Evolutionary conservation across 1,140 invertebrate species (phyloP).

Genomic region (Yoshiicerus persimilis): DNA sequence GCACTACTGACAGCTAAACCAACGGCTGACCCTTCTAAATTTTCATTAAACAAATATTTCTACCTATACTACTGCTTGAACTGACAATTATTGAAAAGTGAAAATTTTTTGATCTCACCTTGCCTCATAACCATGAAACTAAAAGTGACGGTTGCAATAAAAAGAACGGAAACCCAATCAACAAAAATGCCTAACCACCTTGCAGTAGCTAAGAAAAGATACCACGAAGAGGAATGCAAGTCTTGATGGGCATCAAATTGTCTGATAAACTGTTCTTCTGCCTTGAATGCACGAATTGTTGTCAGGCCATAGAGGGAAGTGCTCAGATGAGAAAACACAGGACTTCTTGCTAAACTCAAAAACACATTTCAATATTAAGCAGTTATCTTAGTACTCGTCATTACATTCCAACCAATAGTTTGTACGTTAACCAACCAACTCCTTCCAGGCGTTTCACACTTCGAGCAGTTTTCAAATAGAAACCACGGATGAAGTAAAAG

Average conservation of each 20-base stretch:
- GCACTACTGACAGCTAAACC: conserved; percentile 81
- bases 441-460: conserved; percentile 63
- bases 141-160: conserved; percentile 70
- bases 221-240: conserved; percentile 40
- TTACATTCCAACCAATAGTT: no score
- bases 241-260: conserved; percentile 54
- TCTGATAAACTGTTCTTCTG: conserved; percentile 58
- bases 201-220: conserved; percentile 50
- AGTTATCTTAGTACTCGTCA: no score
- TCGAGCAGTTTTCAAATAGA: conserved; percentile 61
- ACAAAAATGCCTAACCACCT: conserved; percentile 78
- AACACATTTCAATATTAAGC: background rate
- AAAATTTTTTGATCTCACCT: conserved; percentile 54
- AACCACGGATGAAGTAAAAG: conserved; percentile 57
- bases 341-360: conserved; percentile 58
- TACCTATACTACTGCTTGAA: no score
- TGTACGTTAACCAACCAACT: conserved; percentile 51
- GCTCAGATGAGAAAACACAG: conserved; percentile 66
- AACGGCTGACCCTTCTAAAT: conserved; percentile 64
- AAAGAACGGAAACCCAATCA: conserved; percentile 71
- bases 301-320: conserved; percentile 65
- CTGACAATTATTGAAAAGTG: no score
- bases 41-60: background rate
- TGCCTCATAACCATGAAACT: conserved; percentile 68
- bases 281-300: conserved; percentile 67